Evolutionary conservation across 2,888 invertebrate species (phyloP), one percentile per base, ranked within the genome.

Genomic region (Formica aserva): DNA sequence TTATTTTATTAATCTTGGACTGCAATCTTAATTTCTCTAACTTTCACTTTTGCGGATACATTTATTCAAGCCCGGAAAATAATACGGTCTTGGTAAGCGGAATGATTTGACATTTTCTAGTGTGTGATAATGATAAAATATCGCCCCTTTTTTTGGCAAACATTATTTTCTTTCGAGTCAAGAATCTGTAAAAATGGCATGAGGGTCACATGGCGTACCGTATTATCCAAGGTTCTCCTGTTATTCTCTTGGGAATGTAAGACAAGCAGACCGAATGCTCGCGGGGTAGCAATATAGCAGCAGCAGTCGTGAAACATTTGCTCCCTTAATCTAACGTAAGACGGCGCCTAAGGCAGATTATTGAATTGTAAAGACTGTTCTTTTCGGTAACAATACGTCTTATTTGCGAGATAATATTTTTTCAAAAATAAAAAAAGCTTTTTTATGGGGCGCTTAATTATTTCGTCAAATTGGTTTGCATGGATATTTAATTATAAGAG

Each of bases 241-340:
- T 11, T 45, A 38, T 6, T 80, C 83, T 48, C 83, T 65, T 29
- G 65, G 48, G 80, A 80, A 65, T 35, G 62, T 74, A 62, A 80
- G 62, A 71, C 72, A 80, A 72, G 77, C 81, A 65, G 76, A 65
- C 35, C 38, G 41, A 76, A 63, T 74, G 29, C 13, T 76, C 63
- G 26, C 62, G 52, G 57, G 48, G 55, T 32, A 63, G 78, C 48
- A 86, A 82, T 85, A 78, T 78, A 78, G 69, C 77, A 63, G 75
- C 52, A 41, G 45, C 57, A 60, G 60, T 82, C 76, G 55, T 22
- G 72, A 72, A 82, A 66, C 74, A 65, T 60, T 60, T 72, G 62
- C 69, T 57, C 62, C 69, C 48, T 84, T 85, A 72, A 62, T 77
- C 78, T 85, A 76, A 76, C 57, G 62, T 85, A 84, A 86, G 85